Evolutionary conservation across 2,797 vertebrate species (phyloP), one percentile per base, ranked within the genome.

Genomic region (Falco concolor): DNA sequence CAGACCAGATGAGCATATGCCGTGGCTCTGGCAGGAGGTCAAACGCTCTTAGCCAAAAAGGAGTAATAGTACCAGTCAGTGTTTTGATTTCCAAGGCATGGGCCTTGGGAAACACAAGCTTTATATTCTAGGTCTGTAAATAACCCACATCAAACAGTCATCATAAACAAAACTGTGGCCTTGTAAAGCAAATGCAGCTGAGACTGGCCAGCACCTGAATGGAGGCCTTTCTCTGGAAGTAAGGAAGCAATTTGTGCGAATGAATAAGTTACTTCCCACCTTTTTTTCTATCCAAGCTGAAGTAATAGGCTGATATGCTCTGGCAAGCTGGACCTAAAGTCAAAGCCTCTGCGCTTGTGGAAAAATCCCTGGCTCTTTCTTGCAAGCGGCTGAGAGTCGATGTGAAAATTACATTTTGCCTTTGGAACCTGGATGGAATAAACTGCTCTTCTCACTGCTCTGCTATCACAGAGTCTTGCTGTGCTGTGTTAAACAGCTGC

Each of bases 101-200:
- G 56, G 68, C 68, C 69, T 77, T 74, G 81, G 50, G 90, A 95
- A 95, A 94, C 78, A 60, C 49, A 61, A 65, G 68, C 72, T 95
- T 85, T 79, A 79, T 63, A 42, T 73, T 91, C 87, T 60, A 90
- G 42, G 53, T 50, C 73, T 91, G 79, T 95, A 95, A 96, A 90
- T 91, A 96, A 95, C 56, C 74, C 88, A 88, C 91, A 94, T 95
- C 94, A 95, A 95, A 90, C 32, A 95, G 83, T 78, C 50, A 60
- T 44, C 32, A 64, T 77, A 89, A 89, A 90, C 59, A 93, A 65
- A 91, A 45, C 56, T 2, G 0, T 78, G 81, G 60, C 15, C 84
- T 49, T 87, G 64, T 87, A 92, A 87, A 93, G 67, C 50, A 89
- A 74, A 4, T 13, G 53, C 70, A 68, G 64, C 4, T 72, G 78